Percentiles rank a stretch among this genome's conserved stretches.
phyloP scores from a whole-genome alignment of 2,113 vertebrate species.

The Equus przewalskii region DNA sequence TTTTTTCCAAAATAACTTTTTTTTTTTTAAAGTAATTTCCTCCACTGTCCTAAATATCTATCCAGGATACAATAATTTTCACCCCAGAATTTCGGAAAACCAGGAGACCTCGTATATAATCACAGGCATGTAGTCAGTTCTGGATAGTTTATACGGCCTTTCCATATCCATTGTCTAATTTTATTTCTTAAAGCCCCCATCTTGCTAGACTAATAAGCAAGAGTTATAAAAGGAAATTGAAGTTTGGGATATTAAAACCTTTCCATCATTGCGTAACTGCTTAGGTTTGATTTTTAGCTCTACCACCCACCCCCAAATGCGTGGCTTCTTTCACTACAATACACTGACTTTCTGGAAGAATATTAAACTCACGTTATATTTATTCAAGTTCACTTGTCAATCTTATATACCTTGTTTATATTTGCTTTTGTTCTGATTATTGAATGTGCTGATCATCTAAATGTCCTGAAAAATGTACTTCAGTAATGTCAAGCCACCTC shows the following conservation, averaged over 20 bases:
- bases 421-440: not conserved
- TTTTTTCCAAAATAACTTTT: not conserved
- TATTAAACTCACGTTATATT: not conserved
- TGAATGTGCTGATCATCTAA: not conserved
- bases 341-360: slow-evolving; percentile 29
- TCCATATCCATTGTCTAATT: not conserved
- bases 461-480: not conserved
- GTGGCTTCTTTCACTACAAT: not conserved
- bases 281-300: not conserved
- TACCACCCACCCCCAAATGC: not conserved
- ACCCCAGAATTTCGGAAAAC: not conserved
- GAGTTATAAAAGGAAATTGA: slow-evolving; percentile 26
- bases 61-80: not conserved
- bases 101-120: not conserved
- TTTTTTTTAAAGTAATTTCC: not conserved
- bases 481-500: not conserved
- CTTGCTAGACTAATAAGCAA: not conserved
- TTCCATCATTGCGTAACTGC: not conserved
- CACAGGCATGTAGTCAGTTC: not conserved
- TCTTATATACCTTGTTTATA: not conserved
- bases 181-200: not conserved
- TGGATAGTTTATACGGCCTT: not conserved
- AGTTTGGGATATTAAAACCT: not conserved
- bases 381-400: not conserved
- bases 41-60: not conserved